These are phyloP conservation scores for Ruditapes philippinarum DNA, from an alignment of 1,140 invertebrate genomes.

Conservation along the genomic window DNA sequence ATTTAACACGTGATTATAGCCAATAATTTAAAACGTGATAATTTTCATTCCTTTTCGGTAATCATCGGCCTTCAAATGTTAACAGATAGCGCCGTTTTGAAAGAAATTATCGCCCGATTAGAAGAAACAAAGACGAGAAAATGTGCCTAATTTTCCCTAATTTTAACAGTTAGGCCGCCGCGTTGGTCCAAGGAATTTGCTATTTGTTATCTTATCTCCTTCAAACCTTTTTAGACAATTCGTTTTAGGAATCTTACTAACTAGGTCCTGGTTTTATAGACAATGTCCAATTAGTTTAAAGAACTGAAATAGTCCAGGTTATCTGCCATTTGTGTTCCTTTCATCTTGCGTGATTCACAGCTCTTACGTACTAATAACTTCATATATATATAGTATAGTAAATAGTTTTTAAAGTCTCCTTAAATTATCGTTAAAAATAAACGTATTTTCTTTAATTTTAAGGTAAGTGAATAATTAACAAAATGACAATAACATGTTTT, in stretches of 20 bases:
- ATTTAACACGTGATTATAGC: slow-evolving; percentile 55
- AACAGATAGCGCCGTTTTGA: not conserved
- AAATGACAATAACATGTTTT: too few species aligned
- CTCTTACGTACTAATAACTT: too few species aligned
- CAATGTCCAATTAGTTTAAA: slow-evolving; percentile 11
- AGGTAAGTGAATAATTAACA: too few species aligned
- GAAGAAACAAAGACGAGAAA: slow-evolving; percentile 43
- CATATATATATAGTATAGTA: not conserved
- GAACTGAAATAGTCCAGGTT: not conserved
- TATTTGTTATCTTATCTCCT: slow-evolving; percentile 14
- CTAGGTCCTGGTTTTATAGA: not conserved
- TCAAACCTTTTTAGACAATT: not conserved
- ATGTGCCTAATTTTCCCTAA: slow-evolving; percentile 47
- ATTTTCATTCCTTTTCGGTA: slow-evolving; percentile 46
- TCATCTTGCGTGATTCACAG: not conserved
- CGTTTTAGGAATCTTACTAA: not conserved
- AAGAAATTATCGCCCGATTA: slow-evolving; percentile 22
- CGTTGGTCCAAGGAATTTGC: slow-evolving; percentile 29
- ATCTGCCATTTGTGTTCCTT: not conserved
- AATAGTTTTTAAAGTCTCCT: too few species aligned
- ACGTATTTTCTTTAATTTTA: too few species aligned
- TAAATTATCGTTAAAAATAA: too few species aligned
- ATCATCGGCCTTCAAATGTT: slow-evolving; percentile 29
- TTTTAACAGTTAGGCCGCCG: slow-evolving; percentile 30
- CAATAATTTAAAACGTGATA: slow-evolving; percentile 51